A percentile compares a stretch with the other conserved stretches of the same genome.
Conservation (phyloP, 1,140 invertebrate genomes). For the Drosophila azteca region DNA sequence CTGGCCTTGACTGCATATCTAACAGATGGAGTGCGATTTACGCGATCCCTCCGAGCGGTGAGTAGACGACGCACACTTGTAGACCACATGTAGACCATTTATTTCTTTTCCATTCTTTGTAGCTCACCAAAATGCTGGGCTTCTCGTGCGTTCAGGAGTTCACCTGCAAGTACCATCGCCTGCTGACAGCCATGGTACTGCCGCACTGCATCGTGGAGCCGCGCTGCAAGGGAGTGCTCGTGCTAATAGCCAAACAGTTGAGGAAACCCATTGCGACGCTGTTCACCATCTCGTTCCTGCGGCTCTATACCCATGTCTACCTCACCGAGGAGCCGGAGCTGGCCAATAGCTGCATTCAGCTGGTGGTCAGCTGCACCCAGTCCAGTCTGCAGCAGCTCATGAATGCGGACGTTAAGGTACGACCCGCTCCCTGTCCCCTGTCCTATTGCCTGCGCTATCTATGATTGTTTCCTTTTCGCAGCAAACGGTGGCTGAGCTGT, state of each 20-base stretch:
- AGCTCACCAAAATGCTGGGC: constrained; percentile 76
- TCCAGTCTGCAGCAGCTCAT: constrained; percentile 85
- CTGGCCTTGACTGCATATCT: constrained; percentile 86
- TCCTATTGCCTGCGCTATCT: neutral
- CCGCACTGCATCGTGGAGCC: constrained; percentile 84
- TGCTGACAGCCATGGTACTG: constrained; percentile 82
- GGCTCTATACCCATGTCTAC: constrained; percentile 87
- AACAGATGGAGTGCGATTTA: constrained; percentile 84
- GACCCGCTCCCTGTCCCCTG: neutral
- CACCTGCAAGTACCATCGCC: constrained; percentile 74
- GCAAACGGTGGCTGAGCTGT: constrained; percentile 85
- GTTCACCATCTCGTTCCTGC: constrained; percentile 86
- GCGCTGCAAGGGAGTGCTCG: constrained; percentile 68
- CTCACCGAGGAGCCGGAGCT: constrained; percentile 86
- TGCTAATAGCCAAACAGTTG: constrained; percentile 76
- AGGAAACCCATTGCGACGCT: constrained; percentile 86
- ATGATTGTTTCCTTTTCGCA: constrained; percentile 60
- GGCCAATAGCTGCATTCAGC: constrained; percentile 85
- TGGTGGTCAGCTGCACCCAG: constrained; percentile 86
- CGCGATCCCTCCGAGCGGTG: constrained; percentile 80
- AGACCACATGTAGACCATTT: neutral
- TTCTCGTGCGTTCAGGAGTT: constrained; percentile 79
- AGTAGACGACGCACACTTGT: constrained; percentile 50
- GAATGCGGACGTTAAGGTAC: constrained; percentile 84
- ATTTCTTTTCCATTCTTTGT: neutral